Evolutionary conservation across 2,797 vertebrate genomes (phyloP).

Genomic region (Columba guinea): DNA sequence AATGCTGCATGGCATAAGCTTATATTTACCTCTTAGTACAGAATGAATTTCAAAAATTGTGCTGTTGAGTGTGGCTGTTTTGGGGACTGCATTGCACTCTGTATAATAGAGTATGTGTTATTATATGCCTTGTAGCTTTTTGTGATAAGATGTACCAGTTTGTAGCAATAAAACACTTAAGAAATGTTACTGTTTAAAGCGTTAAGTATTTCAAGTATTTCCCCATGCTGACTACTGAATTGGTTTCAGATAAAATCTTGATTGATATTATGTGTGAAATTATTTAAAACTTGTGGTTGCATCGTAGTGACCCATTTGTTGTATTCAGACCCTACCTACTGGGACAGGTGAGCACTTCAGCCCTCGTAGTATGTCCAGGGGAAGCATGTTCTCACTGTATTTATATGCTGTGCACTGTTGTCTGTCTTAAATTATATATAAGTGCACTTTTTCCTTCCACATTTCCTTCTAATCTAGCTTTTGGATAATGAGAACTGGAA

Average conservation of each 20-base stretch:
- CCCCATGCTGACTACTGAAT: neutral
- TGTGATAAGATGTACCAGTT: slow-evolving; percentile 75
- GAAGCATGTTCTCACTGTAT: neutral
- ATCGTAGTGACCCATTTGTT: neutral
- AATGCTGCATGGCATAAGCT: slow-evolving; percentile 42
- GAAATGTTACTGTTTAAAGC: slow-evolving; percentile 41
- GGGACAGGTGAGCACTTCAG: neutral
- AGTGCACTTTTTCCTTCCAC: neutral
- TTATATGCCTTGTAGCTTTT: slow-evolving; percentile 72
- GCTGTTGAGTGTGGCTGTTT: slow-evolving; percentile 72
- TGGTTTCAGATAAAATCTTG: neutral
- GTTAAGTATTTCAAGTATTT: neutral
- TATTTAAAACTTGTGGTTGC: neutral
- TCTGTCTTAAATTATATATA: neutral
- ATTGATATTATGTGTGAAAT: neutral
- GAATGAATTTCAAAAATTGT: slow-evolving; percentile 64
- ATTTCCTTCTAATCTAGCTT: neutral
- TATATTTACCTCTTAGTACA: slow-evolving; percentile 65
- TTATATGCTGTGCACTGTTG: neutral
- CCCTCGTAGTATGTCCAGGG: neutral
- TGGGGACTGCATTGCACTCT: slow-evolving; percentile 71
- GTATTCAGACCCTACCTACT: neutral
- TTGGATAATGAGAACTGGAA: neutral
- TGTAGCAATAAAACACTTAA: slow-evolving; percentile 79
- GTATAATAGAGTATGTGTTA: slow-evolving; percentile 73